Base-by-base conservation (phyloP, 2,113 vertebrate genomes). In the Excalfactoria chinensis region DNA sequence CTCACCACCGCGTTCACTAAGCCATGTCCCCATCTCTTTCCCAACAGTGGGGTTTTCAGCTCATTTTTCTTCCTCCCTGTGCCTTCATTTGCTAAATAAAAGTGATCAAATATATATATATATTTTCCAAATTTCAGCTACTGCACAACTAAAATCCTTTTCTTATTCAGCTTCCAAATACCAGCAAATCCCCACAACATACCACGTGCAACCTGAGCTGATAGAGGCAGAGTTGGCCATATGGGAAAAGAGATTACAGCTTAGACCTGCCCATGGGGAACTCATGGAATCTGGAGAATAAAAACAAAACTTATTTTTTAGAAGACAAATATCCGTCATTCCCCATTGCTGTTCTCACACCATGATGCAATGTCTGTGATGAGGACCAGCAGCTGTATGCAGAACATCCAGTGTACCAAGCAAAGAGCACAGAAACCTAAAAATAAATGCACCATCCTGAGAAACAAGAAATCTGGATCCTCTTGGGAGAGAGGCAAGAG, bases 391-490 rank as follows among this genome's bases (percentile, higher is more conserved):
- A 10, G 18, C 78, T 63, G 20, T 5, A 1, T 0, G 0, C 34
- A 67, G 56, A 35, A 10, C 20, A 18, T 8, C 20, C 59, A 66
- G 10, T 3, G 25, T 37, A 46, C 8, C 32, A 49, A 88, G 70
- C 2, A 6, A 26, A 0, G 21, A 78, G 40, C n/a, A 62, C 15
- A 68, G 71, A 78, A 53, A 76, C 5, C 49, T 63, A 56, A 79
- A 88, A 81, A 74, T 37, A 74, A 85, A 76, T 23, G 60, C 34
- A 51, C 15, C 3, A 1, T 63, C 37, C 63, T 51, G 48, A 77
- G 46, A 73, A 73, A 81, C 59, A 85, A 89, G 60, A 89, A 84
- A 93, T 92, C 84, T 94, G 93, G 91, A 91, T 94, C 40, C 68
- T 68, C 78, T 60, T 34, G 35, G 67, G 53, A 94, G 90, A 68